Base-by-base conservation (phyloP, 2,113 vertebrate genomes). In the Anthoscopus minutus region DNA sequence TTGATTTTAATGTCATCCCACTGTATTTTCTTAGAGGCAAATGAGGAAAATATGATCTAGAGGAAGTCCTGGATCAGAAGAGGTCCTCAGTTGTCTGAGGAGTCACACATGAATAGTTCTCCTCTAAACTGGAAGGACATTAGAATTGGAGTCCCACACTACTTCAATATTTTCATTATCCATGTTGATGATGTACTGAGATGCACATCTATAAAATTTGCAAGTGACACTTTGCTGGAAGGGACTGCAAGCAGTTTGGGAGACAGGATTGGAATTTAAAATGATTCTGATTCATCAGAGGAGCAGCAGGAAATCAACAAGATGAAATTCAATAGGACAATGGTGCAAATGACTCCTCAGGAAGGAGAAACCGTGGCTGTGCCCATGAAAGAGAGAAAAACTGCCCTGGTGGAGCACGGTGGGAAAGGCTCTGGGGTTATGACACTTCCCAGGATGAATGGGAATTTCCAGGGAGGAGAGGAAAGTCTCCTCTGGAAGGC, bases 151-250 rank as follows among this genome's bases (percentile, higher is more conserved):
- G 91, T 28, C 57, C 65, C 61, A 76, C 44, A 64, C 44, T 81
- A 44, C 93, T 92, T 92, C 89, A 94, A 60, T 89, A 95, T 95
- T 96, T 96, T 96, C 94, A 94, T 97, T 95, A 95, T 84, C 91
- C 33, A 15, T 42, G 88, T 92, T 92, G 91, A 91, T 92, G 95
- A 95, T 96, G 92, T 86, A 93, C 65, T 89, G 82, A 93, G 92
- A 86, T 57, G 81, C 69, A 69, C 81, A 93, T 96, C 96, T 81
- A 96, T 96, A 96, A 97, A 94, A 93, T 84, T 84, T 92, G 86
- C 81, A 81, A 81, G 77, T 93, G 95, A 89, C 83, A 65, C 45
- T 87, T 93, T 95, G 83, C 88, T 95, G 93, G 86, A 93, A 96
- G 84, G 87, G 86, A 53, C 69, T 86, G 88, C 13, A 4, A 84